Conservation (phyloP, 2,113 vertebrate species). For the Galemys pyrenaicus region DNA sequence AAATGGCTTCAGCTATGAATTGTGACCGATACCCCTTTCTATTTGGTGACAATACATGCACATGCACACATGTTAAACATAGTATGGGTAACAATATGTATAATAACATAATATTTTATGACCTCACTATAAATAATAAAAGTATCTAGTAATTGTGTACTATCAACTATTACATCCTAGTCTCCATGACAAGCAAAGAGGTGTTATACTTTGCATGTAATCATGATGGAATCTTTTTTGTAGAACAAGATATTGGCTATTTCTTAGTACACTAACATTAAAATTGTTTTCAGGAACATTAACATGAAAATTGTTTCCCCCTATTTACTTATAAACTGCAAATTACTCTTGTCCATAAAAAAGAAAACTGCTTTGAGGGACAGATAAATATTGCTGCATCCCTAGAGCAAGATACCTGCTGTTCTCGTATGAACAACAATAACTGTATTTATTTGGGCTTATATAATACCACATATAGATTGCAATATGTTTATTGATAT, state of each 20-base stretch:
- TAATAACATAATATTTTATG: neutral
- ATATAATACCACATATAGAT: conserved; percentile 68
- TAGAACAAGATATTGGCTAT: neutral
- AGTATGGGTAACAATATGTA: neutral
- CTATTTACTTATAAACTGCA: neutral
- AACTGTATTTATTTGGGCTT: conserved; percentile 64
- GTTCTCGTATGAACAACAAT: conserved; percentile 61
- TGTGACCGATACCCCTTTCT: neutral
- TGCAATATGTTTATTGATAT: conserved; percentile 58
- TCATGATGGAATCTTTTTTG: neutral
- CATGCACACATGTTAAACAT: neutral
- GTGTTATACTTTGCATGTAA: neutral
- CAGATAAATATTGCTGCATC: neutral
- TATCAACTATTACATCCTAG: neutral
- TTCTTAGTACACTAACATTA: neutral
- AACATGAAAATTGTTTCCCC: neutral
- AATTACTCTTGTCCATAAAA: conserved; percentile 22
- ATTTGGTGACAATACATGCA: neutral
- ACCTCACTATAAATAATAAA: neutral
- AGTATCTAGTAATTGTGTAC: neutral
- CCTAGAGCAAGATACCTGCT: conserved; percentile 37
- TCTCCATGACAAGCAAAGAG: neutral
- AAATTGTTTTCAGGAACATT: neutral
- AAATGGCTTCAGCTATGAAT: conserved; percentile 5
- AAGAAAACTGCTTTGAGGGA: conserved; percentile 36